A percentile compares a stretch with the other conserved stretches of the same genome.
Evolutionary conservation across 2,797 vertebrate genomes (phyloP).

Genomic region (Atherinosoma microstoma): DNA sequence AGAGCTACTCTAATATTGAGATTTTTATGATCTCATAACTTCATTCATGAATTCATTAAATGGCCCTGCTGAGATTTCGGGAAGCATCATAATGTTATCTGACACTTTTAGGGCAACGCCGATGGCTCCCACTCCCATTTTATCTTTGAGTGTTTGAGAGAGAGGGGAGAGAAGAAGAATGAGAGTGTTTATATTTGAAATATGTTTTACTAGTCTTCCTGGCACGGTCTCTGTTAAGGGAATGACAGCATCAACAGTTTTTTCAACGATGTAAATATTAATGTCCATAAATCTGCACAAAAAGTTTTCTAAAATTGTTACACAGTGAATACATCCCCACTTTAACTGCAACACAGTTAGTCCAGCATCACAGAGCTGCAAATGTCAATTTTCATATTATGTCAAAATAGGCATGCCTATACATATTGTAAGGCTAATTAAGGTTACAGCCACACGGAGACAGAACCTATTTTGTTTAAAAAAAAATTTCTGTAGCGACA

Average conservation of each 20-base stretch:
- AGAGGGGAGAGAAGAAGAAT: constrained; percentile 1
- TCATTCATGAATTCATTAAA: constrained; percentile 61
- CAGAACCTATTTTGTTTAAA: no score
- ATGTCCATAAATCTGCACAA: not conserved
- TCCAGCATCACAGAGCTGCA: no score
- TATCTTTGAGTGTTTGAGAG: constrained; percentile 31
- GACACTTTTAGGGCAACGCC: constrained; percentile 63
- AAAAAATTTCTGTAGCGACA: no score
- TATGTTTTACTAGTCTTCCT: constrained; percentile 6
- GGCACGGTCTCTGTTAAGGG: not conserved
- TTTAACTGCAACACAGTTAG: not conserved
- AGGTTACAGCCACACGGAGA: no score
- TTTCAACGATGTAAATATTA: not conserved
- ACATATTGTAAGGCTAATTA: no score
- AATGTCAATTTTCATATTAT: no score
- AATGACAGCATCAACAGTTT: constrained; percentile 8
- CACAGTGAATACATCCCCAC: not conserved
- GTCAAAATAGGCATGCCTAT: no score
- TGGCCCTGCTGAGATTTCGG: constrained; percentile 45
- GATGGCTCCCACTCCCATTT: constrained; percentile 41
- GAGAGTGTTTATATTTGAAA: constrained; percentile 19
- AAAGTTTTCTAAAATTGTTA: not conserved
- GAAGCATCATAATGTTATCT: constrained; percentile 64
- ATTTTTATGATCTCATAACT: constrained; percentile 48
- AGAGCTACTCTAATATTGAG: constrained; percentile 26